These are phyloP conservation scores for Drosophila falleni DNA, from an alignment of 2,888 invertebrate genomes.

Conservation along the genomic window DNA sequence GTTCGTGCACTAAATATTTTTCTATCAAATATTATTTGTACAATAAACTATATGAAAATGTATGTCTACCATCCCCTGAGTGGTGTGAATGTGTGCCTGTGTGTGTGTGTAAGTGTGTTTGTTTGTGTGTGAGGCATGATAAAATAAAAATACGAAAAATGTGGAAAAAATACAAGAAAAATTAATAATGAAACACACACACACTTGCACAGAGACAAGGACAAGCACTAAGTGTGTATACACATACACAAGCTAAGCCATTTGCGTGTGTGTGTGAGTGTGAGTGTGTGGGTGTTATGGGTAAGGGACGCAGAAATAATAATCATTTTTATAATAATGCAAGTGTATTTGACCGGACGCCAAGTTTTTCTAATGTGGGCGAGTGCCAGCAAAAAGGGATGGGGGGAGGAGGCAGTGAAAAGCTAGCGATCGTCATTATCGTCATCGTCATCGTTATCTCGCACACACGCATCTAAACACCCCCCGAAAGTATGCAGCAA, in stretches of 20 bases:
- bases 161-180: conserved; percentile 78
- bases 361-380: conserved; percentile 48
- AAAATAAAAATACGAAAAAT: conserved; percentile 81
- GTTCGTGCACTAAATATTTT: conserved; percentile 64
- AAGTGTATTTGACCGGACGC: conserved; percentile 72
- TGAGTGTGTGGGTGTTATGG: conserved; percentile 27
- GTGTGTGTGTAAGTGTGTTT: conserved; percentile 36
- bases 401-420: neutral
- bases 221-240: conserved; percentile 50
- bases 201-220: conserved; percentile 65
- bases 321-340: conserved; percentile 79
- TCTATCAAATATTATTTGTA: conserved; percentile 76
- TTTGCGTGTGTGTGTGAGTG: conserved; percentile 31
- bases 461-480: conserved; percentile 41
- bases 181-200: conserved; percentile 80
- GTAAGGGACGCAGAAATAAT: conserved; percentile 64
- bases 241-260: conserved; percentile 45
- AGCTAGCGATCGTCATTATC: conserved; percentile 58
- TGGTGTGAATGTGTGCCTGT: conserved; percentile 36
- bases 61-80: conserved; percentile 66
- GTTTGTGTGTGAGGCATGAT: conserved; percentile 59
- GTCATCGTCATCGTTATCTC: conserved; percentile 60
- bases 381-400: neutral
- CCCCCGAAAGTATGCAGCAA: conserved; percentile 67
- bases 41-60: conserved; percentile 61